Base-by-base conservation (phyloP, 1,140 invertebrate species). In the Paracyclopina nana region DNA sequence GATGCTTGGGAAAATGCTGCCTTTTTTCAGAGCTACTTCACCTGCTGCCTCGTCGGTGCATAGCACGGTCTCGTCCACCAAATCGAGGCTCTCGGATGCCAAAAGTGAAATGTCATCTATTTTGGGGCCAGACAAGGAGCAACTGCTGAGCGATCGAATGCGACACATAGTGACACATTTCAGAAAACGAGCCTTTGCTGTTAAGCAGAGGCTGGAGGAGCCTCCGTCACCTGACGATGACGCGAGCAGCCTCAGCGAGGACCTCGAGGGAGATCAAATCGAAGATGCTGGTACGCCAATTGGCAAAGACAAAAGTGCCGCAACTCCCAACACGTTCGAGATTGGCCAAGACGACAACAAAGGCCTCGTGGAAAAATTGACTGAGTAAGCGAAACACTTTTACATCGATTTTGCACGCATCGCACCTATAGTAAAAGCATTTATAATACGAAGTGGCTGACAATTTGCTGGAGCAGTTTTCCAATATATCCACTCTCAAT, bases 111-210 rank as follows among this genome's bases (percentile, higher is more conserved):
- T 30, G 6, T 41, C 28, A 18, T 30, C 48, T n/a, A 38, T 50
- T 8, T 27, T 44, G 18, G 38, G n/a, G 9, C 50, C 41, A 4
- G 38, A 52, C 9, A 48, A 26, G 22, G 50, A 52, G 27, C 50
- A 26, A 8, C 20, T 43, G 4, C 8, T 52, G 20, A 27, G 22
- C 3, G 50, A 52, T 12, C 9, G 26, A 16, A 52, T 52, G 24
- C 31, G 38, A 25, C n/a, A 14, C 14, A 43, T 52, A 4, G 50
- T 52, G 2, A 14, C 16, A 4, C 11, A 14, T 26, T 45, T 52
- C n/a, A 14, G 26, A 27, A 42, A 28, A 9, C 14, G 48, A 30
- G 45, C 45, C 16, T 11, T 14, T 22, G 12, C n/a, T 16, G 27
- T 48, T 28, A 48, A 48, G 22, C 2, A 26, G 8, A 26, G 45